Conservation (phyloP, 2,888 invertebrate genomes). For the Camptogramma bilineatum region DNA sequence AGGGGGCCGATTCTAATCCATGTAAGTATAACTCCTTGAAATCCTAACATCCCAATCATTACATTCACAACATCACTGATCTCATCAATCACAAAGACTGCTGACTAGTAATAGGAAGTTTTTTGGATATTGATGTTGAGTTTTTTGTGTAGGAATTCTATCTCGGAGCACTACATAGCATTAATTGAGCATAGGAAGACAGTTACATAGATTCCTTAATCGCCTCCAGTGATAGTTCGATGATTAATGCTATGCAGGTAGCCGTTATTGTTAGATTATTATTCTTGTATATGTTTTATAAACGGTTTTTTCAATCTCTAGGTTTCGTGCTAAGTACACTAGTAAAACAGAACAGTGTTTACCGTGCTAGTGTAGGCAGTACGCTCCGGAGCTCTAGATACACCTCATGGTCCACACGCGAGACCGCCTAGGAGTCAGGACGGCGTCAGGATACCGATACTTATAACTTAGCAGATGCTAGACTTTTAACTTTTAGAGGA, state of each 20-base stretch:
- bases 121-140: constrained; percentile 50
- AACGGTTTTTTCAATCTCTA: constrained; percentile 84
- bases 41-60: constrained; percentile 28
- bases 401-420: constrained; percentile 80
- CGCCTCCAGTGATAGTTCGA: constrained; percentile 59
- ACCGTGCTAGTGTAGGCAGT: constrained; percentile 85
- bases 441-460: constrained; percentile 80
- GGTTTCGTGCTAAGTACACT: constrained; percentile 86
- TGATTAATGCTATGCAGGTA: constrained; percentile 82
- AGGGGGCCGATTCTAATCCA: constrained; percentile 69
- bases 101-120: constrained; percentile 54
- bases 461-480: constrained; percentile 71
- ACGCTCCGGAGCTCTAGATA: constrained; percentile 85
- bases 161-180: constrained; percentile 75
- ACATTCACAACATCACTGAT: constrained; percentile 49
- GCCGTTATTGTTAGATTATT: constrained; percentile 65
- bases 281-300: constrained; percentile 69
- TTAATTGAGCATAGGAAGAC: constrained; percentile 67
- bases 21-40: constrained; percentile 59
- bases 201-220: constrained; percentile 40
- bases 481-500: constrained; percentile 69
- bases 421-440: constrained; percentile 78
- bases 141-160: constrained; percentile 49
- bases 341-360: constrained; percentile 84
- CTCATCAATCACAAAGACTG: constrained; percentile 45